Base-by-base conservation (phyloP, 2,888 invertebrate genomes). In the Glaucopsyche alexis region DNA sequence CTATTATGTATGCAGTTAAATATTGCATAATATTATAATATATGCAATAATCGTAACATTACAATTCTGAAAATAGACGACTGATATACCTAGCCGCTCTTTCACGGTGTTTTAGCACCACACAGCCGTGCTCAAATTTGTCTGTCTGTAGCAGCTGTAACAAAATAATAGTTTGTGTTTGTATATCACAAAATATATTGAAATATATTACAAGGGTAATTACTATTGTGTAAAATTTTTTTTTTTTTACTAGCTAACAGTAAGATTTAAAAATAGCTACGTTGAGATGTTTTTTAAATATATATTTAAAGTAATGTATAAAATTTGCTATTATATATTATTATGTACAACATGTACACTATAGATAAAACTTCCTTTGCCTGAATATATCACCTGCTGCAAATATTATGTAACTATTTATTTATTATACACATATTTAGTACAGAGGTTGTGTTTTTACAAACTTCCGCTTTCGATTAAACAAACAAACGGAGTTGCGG, bases 51-150 rank as follows among this genome's bases (percentile, higher is more conserved):
- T 66, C 60, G 16, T 49, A 65, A 72, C 40, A 49, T 38, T 72
- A 47, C 38, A 72, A 47, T 40, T 49, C 45, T 45, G 38, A 64
- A 47, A 45, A n/a, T 40, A 60, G 60, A 71, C 14, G 50, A 11
- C 38, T 38, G 49, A 50, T 47, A 67, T 38, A 55, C 55, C 55
- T 19, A 55, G 55, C 19, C 55, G 55, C 55, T 55, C 55, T 55
- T 72, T 72, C 19, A 72, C 72, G 72, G 66, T 67, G 49, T 72
- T 72, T 72, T 52, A 50, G 52, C 72, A 66, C 50, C 45, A 60
- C 45, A 29, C 42, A 42, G 72, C 66, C 19, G 19, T 66, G 50
- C 49, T 66, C 19, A 50, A 55, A 72, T 52, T 67, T 72, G 64
- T 71, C 42, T 65, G 71, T 74, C 5, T 55, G 19, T 19, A 55